Evolutionary conservation across 2,797 vertebrate species (phyloP).

Genomic region (Pristis pectinata): DNA sequence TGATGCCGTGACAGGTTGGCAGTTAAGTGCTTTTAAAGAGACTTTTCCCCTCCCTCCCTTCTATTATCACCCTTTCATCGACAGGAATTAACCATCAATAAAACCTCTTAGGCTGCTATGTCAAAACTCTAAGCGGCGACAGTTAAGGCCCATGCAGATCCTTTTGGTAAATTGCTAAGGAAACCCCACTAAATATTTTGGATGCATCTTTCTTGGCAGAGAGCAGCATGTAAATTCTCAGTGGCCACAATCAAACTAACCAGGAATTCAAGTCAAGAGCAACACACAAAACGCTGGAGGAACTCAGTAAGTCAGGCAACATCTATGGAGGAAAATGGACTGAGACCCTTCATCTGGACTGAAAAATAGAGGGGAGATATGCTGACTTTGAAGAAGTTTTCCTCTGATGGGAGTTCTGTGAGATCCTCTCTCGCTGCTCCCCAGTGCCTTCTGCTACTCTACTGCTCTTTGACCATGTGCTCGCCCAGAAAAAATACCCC

Average conservation of each 20-base stretch:
- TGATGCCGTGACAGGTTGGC: constrained; percentile 12
- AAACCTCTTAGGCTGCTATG: not conserved
- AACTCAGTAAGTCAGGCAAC: no score
- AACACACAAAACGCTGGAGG: no score
- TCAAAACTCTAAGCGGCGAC: not conserved
- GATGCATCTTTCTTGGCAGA: not conserved
- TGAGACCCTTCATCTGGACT: no score
- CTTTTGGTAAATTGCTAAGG: not conserved
- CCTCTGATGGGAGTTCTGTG: no score
- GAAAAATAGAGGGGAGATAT: no score
- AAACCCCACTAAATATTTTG: not conserved
- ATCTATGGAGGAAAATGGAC: no score
- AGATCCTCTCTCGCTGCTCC: no score
- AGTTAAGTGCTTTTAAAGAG: constrained; percentile 25
- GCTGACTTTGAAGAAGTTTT: no score
- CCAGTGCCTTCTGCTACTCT: no score
- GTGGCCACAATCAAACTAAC: not conserved
- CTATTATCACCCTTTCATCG: constrained; percentile 7
- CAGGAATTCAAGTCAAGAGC: not conserved
- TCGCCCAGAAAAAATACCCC: no score
- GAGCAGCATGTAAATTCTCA: not conserved
- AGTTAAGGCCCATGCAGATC: no score
- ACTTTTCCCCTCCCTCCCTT: not conserved
- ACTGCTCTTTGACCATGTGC: no score
- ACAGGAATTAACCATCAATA: not conserved